phyloP scores from a whole-genome alignment of 2,888 invertebrate species.

The Boloria euphrosyne region DNA sequence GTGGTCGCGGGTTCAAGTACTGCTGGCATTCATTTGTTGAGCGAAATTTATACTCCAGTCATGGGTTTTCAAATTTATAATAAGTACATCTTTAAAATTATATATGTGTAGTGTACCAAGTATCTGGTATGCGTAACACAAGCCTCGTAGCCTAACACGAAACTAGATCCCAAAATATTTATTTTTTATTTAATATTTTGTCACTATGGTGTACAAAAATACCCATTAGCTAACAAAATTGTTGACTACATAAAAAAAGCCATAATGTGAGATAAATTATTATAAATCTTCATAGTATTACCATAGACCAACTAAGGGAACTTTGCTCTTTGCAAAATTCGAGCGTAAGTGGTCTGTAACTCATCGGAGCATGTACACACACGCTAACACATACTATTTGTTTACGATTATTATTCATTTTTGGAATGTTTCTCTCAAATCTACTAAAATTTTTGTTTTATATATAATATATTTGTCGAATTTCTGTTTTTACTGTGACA shows the following conservation, averaged over 20 bases:
- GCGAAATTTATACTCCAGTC: no score
- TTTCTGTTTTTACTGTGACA: no score
- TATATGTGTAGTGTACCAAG: no score
- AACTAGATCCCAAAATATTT: no score
- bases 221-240: conserved; percentile 67
- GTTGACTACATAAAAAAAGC: conserved; percentile 67
- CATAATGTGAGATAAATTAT: conserved; percentile 71
- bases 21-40: no score
- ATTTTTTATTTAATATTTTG: no score
- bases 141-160: no score
- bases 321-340: conserved; percentile 74
- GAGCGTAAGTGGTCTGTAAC: conserved; percentile 77
- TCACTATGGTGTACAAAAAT: conserved; percentile 16
- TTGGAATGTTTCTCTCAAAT: neutral
- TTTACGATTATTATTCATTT: conserved; percentile 49
- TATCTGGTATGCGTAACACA: no score
- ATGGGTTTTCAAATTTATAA: no score
- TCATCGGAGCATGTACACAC: conserved; percentile 63
- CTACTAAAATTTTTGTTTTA: neutral
- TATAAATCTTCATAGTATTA: conserved; percentile 81
- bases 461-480: no score
- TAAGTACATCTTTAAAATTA: no score
- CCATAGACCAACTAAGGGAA: conserved; percentile 76
- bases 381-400: conserved; percentile 51
- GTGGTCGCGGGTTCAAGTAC: no score